These are phyloP conservation scores for Ammodytes marinus DNA, from an alignment of 2,113 vertebrate genomes.

Conservation along the genomic window DNA sequence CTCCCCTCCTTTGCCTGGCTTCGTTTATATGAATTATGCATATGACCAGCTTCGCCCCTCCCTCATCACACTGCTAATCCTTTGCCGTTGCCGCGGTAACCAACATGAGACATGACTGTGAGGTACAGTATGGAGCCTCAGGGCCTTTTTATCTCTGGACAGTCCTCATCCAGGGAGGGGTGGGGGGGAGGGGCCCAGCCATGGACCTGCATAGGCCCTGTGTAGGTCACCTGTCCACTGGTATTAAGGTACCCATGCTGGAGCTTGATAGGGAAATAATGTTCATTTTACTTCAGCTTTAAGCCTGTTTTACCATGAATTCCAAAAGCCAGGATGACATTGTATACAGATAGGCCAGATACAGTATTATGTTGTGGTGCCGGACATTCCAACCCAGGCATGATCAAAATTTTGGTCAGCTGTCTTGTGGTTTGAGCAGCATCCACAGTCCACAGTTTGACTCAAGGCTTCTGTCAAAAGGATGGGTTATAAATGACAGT, in stretches of 20 bases:
- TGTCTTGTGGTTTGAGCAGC: not conserved
- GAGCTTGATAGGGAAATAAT: conserved; percentile 52
- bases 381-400: not conserved
- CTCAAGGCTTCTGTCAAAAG: not conserved
- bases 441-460: not conserved
- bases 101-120: conserved; percentile 78
- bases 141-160: conserved; percentile 69
- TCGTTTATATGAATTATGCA: conserved; percentile 83
- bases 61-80: conserved; percentile 77
- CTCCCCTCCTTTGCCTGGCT: conserved; percentile 45
- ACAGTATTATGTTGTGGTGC: not conserved
- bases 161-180: conserved; percentile 42
- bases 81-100: conserved; percentile 77
- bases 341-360: not conserved
- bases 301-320: conserved; percentile 30
- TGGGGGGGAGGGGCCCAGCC: not conserved
- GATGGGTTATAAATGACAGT: not conserved
- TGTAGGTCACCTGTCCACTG: conserved; percentile 77
- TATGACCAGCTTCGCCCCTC: conserved; percentile 77
- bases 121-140: conserved; percentile 67
- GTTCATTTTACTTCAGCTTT: conserved; percentile 45
- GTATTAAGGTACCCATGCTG: conserved; percentile 57
- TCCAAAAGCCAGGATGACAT: not conserved
- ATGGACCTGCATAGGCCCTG: conserved; percentile 40
- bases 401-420: not conserved